These are phyloP conservation scores for Colinus virginianus DNA, from an alignment of 2,113 vertebrate genomes.

Conservation along the genomic window DNA sequence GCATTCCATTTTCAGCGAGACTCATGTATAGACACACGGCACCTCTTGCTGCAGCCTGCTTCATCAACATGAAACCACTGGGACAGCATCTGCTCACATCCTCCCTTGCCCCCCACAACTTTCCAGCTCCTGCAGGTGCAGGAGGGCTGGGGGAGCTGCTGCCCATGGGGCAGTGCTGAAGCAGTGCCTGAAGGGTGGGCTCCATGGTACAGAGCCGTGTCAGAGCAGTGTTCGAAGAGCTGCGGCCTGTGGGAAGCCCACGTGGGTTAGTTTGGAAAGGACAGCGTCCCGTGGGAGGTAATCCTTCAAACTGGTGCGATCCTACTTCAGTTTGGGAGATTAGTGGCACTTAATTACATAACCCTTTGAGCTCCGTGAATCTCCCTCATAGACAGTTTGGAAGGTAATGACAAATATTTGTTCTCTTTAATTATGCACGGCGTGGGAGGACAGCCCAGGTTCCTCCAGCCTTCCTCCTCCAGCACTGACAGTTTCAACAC, in stretches of 20 bases:
- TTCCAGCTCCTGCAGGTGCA: not conserved
- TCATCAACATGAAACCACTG: not conserved
- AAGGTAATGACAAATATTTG: constrained; percentile 64
- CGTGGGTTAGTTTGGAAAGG: not conserved
- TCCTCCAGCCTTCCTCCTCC: constrained; percentile 27
- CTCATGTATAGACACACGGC: too few species aligned
- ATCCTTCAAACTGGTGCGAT: not conserved
- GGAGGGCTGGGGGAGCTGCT: too few species aligned
- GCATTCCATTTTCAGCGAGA: not conserved
- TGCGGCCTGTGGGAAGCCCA: not conserved
- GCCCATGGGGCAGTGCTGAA: not conserved
- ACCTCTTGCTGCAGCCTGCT: not conserved
- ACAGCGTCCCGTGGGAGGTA: not conserved
- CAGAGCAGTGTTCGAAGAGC: not conserved
- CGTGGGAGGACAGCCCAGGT: not conserved
- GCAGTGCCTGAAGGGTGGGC: too few species aligned
- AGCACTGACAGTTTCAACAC: constrained; percentile 3
- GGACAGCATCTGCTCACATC: not conserved
- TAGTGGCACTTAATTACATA: constrained; percentile 19
- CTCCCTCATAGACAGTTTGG: not conserved
- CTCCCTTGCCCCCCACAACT: not conserved
- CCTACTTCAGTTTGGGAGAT: not conserved
- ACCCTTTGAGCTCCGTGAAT: not conserved
- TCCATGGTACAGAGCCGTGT: not conserved
- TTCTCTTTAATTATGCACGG: constrained; percentile 25